Base-by-base conservation (phyloP, 2,888 invertebrate genomes). In the Danaus chrysippus region DNA sequence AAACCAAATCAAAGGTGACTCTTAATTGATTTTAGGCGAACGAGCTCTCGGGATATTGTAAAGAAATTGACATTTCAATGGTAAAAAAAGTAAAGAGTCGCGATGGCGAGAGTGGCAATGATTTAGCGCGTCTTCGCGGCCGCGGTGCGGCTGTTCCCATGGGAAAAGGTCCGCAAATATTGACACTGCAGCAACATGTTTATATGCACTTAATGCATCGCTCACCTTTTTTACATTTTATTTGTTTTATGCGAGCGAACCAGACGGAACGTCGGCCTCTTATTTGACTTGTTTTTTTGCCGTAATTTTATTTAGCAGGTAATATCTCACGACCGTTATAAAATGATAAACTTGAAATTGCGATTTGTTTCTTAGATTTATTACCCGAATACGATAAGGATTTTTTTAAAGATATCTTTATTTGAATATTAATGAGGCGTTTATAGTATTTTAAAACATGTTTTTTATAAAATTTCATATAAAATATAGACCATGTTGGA, bases 161-260 rank as follows among this genome's bases (percentile, higher is more conserved):
- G 89, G 90, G 89, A 91, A 90, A 86, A 77, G 82, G 81, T 78
- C 81, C 73, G 87, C 88, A 83, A 90, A 91, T 91, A 90, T 91
- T 91, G 90, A 90, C 91, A 89, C 87, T 85, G 82, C 83, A 81
- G 82, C 83, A 85, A 88, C 87, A 90, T 88, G 90, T 90, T 90
- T 90, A 91, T 90, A 88, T 85, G 87, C 89, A 86, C 90, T 91
- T 91, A 90, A 91, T 90, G 89, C 89, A 86, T 81, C 87, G 86
- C 85, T 82, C 87, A 86, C 83, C 86, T 87, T 88, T 74, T 88
- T 88, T 87, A 84, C 82, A 86, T 87, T 84, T 85, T 88, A 85
- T 90, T 91, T 90, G 90, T 81, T 83, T 76, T 78, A 79, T 80
- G 75, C 83, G 82, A 79, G 82, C 82, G 75, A 78, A 82, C 84